Percentiles rank a stretch among this genome's conserved stretches.
Evolutionary conservation across 2,113 vertebrate species (phyloP).

Genomic region (Pelmatolapia mariae): DNA sequence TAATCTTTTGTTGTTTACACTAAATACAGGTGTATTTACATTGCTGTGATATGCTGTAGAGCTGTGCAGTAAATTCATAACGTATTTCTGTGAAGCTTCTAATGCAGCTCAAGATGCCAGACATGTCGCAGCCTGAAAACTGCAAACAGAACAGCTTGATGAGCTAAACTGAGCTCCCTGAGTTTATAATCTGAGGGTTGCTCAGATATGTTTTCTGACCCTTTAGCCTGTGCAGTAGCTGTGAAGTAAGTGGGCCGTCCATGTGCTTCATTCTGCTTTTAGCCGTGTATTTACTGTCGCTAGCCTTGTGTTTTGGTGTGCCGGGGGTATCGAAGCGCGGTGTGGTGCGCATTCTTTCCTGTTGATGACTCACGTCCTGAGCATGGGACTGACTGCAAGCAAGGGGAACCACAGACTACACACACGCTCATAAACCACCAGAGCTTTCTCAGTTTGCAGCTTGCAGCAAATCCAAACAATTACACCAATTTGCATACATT

Average conservation of each 20-base stretch:
- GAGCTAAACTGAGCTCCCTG: neutral
- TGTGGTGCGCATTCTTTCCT: constrained; percentile 58
- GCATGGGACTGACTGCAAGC: constrained; percentile 32
- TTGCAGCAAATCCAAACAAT: neutral
- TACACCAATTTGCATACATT: neutral
- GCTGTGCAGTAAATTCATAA: neutral
- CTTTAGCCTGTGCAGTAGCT: neutral
- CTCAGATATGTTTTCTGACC: neutral
- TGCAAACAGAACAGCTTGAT: neutral
- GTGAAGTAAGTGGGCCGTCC: neutral
- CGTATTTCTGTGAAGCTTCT: neutral
- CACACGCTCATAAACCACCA: neutral
- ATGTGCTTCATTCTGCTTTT: constrained; percentile 15
- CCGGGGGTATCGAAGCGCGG: constrained; percentile 27
- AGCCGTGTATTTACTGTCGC: constrained; percentile 28
- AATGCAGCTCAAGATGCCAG: neutral
- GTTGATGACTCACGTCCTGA: constrained; percentile 63
- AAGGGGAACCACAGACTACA: constrained; percentile 26
- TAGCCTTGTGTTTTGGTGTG: constrained; percentile 37
- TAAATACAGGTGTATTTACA: neutral
- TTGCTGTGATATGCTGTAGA: neutral
- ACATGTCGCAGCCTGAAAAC: neutral
- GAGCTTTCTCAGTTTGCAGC: neutral
- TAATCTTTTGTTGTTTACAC: neutral
- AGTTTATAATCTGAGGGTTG: neutral